A percentile compares a stretch with the other conserved stretches of the same genome.
phyloP scores from a whole-genome alignment of 1,140 invertebrate genomes.

The Conus betulinus region DNA sequence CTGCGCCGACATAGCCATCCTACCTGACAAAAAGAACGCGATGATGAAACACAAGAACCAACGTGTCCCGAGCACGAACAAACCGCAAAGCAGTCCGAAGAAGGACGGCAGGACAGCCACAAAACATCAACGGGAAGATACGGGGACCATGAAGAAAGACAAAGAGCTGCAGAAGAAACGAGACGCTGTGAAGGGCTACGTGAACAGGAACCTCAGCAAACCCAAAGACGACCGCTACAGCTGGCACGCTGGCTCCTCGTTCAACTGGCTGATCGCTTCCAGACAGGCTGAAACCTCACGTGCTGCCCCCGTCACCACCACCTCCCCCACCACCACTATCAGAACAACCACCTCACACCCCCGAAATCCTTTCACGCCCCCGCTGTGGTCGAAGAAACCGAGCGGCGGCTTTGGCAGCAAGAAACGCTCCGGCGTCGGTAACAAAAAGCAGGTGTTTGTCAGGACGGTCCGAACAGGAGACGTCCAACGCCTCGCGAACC shows the following conservation, averaged over 20 bases:
- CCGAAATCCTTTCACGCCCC: background rate
- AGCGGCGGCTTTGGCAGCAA: background rate
- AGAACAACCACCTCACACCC: background rate
- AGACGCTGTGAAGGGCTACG: background rate
- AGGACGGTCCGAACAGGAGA: background rate
- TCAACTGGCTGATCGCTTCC: background rate
- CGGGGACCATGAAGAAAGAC: background rate
- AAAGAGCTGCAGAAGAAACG: background rate
- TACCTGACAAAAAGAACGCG: conserved; percentile 13
- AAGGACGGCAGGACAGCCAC: background rate
- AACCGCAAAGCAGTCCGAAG: background rate
- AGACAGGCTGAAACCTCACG: no score
- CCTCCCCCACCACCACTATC: background rate
- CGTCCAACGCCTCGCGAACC: background rate
- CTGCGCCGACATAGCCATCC: conserved; percentile 49
- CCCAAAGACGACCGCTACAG: conserved; percentile 24
- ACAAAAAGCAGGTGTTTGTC: background rate
- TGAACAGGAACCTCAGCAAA: background rate
- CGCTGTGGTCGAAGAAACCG: background rate
- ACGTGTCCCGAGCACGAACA: background rate
- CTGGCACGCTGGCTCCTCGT: conserved; percentile 19
- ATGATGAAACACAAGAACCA: background rate
- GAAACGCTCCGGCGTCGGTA: background rate
- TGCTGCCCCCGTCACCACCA: background rate
- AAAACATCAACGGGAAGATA: background rate